A percentile compares a stretch with the other conserved stretches of the same genome.
phyloP scores from a whole-genome alignment of 2,797 vertebrate species.

The Rallus crepitans region DNA sequence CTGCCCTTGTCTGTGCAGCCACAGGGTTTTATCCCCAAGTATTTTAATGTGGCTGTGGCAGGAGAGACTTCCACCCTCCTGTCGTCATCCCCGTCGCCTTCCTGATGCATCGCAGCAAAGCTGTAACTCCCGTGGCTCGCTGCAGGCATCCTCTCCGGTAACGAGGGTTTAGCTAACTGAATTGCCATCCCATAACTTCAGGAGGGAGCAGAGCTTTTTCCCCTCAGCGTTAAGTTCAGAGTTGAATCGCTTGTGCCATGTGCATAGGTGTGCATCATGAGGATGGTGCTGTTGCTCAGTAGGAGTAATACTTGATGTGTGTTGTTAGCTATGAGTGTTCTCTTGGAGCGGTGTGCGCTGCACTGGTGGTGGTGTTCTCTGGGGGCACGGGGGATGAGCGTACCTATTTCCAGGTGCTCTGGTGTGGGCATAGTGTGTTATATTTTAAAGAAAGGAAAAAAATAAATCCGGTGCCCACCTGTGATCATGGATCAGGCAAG shows the following conservation, averaged over 20 bases:
- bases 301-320: background rate
- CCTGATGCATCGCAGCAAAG: background rate
- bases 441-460: background rate
- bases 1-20: rapidly evolving
- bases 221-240: rapidly evolving
- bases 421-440: background rate
- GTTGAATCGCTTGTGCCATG: rapidly evolving
- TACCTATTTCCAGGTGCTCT: background rate
- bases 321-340: background rate
- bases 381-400: background rate
- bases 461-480: background rate
- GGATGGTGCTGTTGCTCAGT: background rate
- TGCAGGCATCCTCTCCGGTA: background rate
- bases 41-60: rapidly evolving
- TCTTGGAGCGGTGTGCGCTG: background rate
- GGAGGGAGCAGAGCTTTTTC: background rate
- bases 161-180: background rate
- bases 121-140: background rate
- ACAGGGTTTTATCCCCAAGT: rapidly evolving
- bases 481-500: background rate
- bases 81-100: background rate
- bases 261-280: background rate
- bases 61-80: background rate
- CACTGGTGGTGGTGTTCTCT: background rate
- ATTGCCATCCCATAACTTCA: background rate